Percentiles rank a stretch among this genome's conserved stretches.
phyloP scores from a whole-genome alignment of 2,113 vertebrate species.

The Grallaria varia region DNA sequence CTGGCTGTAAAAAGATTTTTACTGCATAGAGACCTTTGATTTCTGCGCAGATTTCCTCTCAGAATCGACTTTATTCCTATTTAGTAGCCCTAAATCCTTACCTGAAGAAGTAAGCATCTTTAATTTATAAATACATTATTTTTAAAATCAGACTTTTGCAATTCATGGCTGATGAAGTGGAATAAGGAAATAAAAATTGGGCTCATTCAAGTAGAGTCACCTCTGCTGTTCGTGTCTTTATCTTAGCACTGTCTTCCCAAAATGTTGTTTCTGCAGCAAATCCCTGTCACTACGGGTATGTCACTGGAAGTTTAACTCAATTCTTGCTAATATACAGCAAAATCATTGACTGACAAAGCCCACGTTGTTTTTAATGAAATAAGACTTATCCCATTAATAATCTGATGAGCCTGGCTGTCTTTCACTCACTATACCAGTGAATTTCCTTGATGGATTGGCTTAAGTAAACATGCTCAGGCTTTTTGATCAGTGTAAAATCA shows the following conservation, averaged over 20 bases:
- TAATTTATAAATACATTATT: not conserved
- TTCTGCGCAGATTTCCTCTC: not conserved
- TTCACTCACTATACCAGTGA: not conserved
- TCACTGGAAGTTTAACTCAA: not conserved
- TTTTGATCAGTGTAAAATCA: not conserved
- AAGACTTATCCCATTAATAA: not conserved
- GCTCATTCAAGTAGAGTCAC: not conserved
- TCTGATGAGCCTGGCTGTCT: not conserved
- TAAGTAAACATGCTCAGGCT: not conserved
- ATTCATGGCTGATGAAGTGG: not conserved
- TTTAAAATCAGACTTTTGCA: not conserved
- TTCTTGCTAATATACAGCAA: not conserved
- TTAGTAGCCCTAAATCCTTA: not conserved
- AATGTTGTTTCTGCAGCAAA: not conserved
- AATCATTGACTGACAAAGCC: not conserved
- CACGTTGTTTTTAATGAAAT: not conserved
- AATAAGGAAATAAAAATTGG: not conserved
- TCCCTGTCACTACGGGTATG: not conserved
- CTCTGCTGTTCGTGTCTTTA: not conserved
- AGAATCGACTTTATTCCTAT: not conserved
- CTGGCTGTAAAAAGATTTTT: not conserved
- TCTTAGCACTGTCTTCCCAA: not conserved
- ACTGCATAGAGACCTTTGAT: not conserved
- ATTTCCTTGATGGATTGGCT: not conserved
- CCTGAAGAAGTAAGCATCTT: not conserved